Conservation (phyloP, 2,113 vertebrate genomes). For the Brachypteracias leptosomus region DNA sequence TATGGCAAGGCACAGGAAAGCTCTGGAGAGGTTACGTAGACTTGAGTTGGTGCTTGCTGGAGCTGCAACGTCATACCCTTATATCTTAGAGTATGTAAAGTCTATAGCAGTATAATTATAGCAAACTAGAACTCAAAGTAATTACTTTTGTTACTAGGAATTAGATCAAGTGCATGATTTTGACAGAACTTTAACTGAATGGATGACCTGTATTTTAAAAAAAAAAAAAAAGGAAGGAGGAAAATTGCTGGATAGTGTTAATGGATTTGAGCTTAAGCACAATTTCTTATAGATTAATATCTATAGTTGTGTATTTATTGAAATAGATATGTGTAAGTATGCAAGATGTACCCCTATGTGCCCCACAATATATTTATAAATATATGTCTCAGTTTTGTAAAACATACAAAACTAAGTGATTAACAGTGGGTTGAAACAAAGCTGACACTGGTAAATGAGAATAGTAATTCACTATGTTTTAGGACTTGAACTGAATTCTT, state of each 20-base stretch:
- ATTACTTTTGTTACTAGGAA: not conserved
- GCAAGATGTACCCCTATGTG: not conserved
- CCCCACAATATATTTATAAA: not conserved
- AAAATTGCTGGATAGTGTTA: not conserved
- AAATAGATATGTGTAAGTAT: not conserved
- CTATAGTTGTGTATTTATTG: not conserved
- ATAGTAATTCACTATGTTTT: conserved; percentile 18
- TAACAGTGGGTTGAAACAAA: conserved; percentile 15
- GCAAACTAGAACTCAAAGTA: not conserved
- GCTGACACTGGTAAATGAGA: conserved; percentile 9
- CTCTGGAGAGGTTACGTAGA: not conserved
- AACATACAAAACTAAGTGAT: conserved; percentile 1
- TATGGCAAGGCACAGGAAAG: not conserved
- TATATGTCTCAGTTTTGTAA: not conserved
- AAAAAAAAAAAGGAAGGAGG: not conserved
- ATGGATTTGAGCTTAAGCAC: not conserved
- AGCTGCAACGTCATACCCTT: not conserved
- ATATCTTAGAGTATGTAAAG: not conserved
- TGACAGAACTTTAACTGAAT: not conserved
- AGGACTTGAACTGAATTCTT: conserved; percentile 4
- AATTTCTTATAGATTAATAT: not conserved
- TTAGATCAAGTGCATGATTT: not conserved
- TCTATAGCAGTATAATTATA: not conserved
- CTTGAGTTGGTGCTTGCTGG: not conserved
- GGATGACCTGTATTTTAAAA: not conserved